Conservation (phyloP, 2,888 invertebrate species). For the Congeria kusceri region DNA sequence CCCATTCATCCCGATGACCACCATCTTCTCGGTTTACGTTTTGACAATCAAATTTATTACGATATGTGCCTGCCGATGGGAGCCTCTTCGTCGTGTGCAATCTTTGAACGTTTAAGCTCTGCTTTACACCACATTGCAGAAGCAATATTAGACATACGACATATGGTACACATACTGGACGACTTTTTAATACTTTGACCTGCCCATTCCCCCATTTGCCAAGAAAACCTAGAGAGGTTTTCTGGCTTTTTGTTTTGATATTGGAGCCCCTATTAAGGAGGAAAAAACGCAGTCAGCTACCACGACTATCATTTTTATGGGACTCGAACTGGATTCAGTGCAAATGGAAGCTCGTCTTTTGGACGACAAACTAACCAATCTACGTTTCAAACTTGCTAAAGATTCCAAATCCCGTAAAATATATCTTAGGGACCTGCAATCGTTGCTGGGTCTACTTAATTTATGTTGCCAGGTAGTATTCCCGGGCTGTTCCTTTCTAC, state of each 20-base stretch:
- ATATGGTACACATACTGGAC: slow-evolving; percentile 39
- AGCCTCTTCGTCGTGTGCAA: slow-evolving; percentile 23
- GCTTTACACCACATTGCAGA: slow-evolving; percentile 9
- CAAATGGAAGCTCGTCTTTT: slow-evolving; percentile 43
- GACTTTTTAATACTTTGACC: slow-evolving; percentile 30
- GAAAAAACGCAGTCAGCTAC: slow-evolving; percentile 36
- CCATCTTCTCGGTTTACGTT: slow-evolving; percentile 34
- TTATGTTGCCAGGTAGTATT: slow-evolving; percentile 42
- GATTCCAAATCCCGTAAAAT: background rate
- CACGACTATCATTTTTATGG: slow-evolving; percentile 28
- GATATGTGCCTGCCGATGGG: slow-evolving; percentile 44
- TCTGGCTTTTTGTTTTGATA: background rate
- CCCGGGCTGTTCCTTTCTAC: slow-evolving; percentile 40
- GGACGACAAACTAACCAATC: slow-evolving; percentile 18
- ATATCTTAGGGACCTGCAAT: slow-evolving; percentile 11
- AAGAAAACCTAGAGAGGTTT: slow-evolving; percentile 8
- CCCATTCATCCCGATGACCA: slow-evolving; percentile 40
- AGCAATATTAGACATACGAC: background rate
- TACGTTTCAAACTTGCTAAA: background rate
- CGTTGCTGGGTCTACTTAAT: slow-evolving; percentile 31
- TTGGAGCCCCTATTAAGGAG: slow-evolving; percentile 35
- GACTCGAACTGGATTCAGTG: slow-evolving; percentile 43
- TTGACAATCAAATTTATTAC: slow-evolving; percentile 24
- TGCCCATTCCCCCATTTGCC: background rate
- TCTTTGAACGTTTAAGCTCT: slow-evolving; percentile 25